Evolutionary conservation across 2,113 vertebrate species (phyloP).

Genomic region (Hydropotes inermis): DNA sequence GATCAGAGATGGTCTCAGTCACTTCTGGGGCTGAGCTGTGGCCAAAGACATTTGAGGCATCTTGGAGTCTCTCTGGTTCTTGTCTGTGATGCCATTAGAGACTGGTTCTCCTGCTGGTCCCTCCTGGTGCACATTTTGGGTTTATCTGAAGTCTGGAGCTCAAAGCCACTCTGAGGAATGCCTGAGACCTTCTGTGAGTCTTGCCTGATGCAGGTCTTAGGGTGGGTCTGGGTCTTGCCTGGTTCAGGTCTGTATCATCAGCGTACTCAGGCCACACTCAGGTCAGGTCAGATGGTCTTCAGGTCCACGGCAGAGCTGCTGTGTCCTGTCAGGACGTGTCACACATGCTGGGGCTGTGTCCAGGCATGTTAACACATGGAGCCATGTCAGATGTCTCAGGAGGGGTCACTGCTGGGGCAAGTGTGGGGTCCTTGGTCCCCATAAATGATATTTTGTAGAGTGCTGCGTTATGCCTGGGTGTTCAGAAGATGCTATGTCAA

Average conservation of each 20-base stretch:
- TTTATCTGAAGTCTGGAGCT: background rate
- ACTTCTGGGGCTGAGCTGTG: background rate
- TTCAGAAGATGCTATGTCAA: background rate
- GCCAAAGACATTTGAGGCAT: background rate
- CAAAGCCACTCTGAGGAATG: background rate
- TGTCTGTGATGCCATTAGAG: background rate
- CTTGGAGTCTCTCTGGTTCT: background rate
- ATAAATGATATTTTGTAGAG: background rate
- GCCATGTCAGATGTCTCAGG: background rate
- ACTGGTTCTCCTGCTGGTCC: background rate
- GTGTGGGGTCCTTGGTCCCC: rapidly evolving
- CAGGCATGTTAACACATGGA: background rate
- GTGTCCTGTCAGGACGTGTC: background rate
- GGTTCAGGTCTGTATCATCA: background rate
- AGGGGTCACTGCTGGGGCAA: background rate
- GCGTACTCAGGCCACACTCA: background rate
- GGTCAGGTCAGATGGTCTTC: background rate
- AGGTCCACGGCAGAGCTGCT: background rate
- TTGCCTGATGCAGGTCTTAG: background rate
- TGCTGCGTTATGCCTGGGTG: background rate
- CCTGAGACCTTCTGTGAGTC: background rate
- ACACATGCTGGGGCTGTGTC: no score
- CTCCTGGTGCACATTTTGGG: background rate
- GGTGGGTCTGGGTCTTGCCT: background rate
- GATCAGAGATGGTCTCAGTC: background rate